phyloP scores from a whole-genome alignment of 2,888 invertebrate genomes.

The Amphiduros pacificus region DNA sequence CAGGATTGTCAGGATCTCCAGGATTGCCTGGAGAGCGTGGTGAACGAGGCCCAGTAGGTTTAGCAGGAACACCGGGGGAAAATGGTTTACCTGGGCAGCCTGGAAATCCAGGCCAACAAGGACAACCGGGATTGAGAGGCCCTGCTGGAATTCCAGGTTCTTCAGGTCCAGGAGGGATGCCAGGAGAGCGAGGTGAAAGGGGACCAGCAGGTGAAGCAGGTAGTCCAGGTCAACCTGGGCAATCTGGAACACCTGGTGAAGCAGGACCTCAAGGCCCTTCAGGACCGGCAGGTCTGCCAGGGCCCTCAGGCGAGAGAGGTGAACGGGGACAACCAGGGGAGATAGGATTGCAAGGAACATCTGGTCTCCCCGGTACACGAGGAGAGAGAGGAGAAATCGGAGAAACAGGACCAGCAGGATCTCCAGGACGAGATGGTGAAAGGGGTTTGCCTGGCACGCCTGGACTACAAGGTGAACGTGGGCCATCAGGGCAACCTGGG shows the following conservation, averaged over 20 bases:
- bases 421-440: constrained; percentile 20
- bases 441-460: constrained; percentile 15
- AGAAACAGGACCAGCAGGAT: constrained; percentile 20
- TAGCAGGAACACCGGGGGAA: constrained; percentile 24
- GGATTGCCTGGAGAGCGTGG: constrained; percentile 21
- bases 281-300: constrained; percentile 20
- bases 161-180: constrained; percentile 12
- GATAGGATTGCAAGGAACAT: too few relatives aligned
- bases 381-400: constrained; percentile 19
- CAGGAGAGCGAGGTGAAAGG: constrained; percentile 21
- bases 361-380: too few relatives aligned
- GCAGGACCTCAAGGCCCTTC: constrained; percentile 15
- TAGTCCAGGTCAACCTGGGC: constrained; percentile 4
- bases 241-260: neutral
- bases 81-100: constrained; percentile 22
- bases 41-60: too few relatives aligned
- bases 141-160: constrained; percentile 27
- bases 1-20: constrained; percentile 10
- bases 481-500: constrained; percentile 8
- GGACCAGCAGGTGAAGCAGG: constrained; percentile 14
- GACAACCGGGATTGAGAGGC: constrained; percentile 31
- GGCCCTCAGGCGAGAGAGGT: constrained; percentile 20
- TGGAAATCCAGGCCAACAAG: constrained; percentile 24
- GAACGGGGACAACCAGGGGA: constrained; percentile 1
- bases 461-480: constrained; percentile 7